Percentiles rank a stretch among this genome's conserved stretches.
Evolutionary conservation across 1,140 invertebrate genomes (phyloP).

Genomic region (Nymphalis io): DNA sequence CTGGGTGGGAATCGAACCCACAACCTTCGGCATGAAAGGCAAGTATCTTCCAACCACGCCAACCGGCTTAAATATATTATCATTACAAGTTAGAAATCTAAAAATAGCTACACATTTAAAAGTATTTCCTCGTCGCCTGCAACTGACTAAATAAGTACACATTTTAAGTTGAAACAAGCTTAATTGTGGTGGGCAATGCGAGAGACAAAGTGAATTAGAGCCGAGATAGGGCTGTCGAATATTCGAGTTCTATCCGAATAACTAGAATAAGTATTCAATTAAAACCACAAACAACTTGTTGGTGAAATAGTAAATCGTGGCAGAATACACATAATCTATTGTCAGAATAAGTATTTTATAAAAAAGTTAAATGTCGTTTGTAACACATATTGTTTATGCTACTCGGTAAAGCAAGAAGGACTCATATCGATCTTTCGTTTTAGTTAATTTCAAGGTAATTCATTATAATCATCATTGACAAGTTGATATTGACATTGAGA

Average conservation of each 20-base stretch:
- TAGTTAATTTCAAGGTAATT: too few species aligned
- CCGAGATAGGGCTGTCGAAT: conserved; percentile 26
- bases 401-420: too few species aligned
- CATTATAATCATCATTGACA: too few species aligned
- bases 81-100: background rate
- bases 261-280: conserved; percentile 1
- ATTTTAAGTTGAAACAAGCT: conserved; percentile 43
- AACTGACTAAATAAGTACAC: conserved; percentile 36
- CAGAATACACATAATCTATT: background rate
- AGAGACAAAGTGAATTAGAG: conserved; percentile 52
- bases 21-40: too few species aligned
- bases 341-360: too few species aligned
- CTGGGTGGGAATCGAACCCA: too few species aligned
- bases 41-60: too few species aligned
- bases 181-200: conserved; percentile 46
- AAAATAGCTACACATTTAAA: background rate
- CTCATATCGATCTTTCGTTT: too few species aligned
- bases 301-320: background rate
- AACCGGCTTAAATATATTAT: too few species aligned
- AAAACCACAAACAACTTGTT: background rate
- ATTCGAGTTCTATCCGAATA: background rate
- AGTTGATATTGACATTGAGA: too few species aligned
- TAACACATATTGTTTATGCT: too few species aligned
- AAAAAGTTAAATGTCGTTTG: too few species aligned
- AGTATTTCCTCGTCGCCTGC: conserved; percentile 6